Base-by-base conservation (phyloP, 2,797 vertebrate genomes). In the Enteromius argenteus region DNA sequence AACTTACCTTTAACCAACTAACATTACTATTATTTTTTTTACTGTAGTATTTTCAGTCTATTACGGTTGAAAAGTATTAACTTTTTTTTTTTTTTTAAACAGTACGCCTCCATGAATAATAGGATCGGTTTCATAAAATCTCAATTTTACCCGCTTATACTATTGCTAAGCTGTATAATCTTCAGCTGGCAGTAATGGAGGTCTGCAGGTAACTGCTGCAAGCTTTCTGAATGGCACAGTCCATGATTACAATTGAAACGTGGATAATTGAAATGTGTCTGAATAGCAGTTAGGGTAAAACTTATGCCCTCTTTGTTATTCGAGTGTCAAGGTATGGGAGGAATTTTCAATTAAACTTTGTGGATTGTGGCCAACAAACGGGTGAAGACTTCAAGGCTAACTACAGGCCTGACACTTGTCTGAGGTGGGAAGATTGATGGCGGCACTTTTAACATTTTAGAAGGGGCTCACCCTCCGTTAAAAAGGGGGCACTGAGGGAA, bases 371-470 rank as follows among this genome's bases (percentile, higher is more conserved):
- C 64, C 58, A 77, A 56, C 39, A 67, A 78, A 27, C 17, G 21
- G 85, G 56, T 44, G 75, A 60, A 68, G 81, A 84, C 67, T 74
- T 51, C 35, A 67, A 49, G 35, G 81, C 44, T 44, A 69, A 27
- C 27, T 71, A 67, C 56, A 69, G 71, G 37, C 79, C 66, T 86
- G 66, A 81, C 84, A 82, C 87, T 90, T 80, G 56, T 83, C 83
- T 58, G 77, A 84, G 85, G 75, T 73, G 73, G 42, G 46, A 86
- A 81, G 86, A 90, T 90, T 82, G 90, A 90, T 89, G 82, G 44
- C 67, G 85, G 58, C 72, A 75, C 37, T 74, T 72, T 66, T 87
- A 91, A 91, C 89, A 91, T 90, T 92, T 91, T 89, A 86, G 68
- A 58, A 80, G 85, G 82, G 51, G 68, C 30, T 88, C 56, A 85